Percentiles rank a stretch among this genome's conserved stretches.
Conservation (phyloP, 2,797 vertebrate species). For the Eulemur rubriventer region DNA sequence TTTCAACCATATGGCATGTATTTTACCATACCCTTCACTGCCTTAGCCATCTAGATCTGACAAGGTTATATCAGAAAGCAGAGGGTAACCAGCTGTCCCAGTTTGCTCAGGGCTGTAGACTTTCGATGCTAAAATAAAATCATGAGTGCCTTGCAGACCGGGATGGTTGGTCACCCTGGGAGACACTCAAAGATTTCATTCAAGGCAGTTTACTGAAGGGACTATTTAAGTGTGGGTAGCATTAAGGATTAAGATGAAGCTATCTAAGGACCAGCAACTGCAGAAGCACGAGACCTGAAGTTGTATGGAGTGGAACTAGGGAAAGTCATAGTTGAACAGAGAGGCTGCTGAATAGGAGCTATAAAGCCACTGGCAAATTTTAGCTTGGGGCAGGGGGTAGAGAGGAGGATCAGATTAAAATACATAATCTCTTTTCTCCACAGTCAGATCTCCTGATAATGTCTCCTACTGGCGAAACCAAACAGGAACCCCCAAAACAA, state of each 20-base stretch:
- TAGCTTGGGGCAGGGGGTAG: accelerated
- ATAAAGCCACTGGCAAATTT: not conserved
- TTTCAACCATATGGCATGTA: not conserved
- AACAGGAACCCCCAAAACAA: not conserved
- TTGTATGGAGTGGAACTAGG: not conserved
- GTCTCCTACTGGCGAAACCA: not conserved
- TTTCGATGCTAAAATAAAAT: not conserved
- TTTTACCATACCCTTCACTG: not conserved
- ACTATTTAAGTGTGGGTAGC: not conserved
- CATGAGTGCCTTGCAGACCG: not conserved
- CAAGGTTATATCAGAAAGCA: not conserved
- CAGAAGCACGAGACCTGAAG: not conserved
- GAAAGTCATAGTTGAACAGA: not conserved
- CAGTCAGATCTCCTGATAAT: not conserved
- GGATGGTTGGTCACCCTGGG: not conserved
- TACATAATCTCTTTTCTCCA: not conserved
- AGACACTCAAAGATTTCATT: not conserved
- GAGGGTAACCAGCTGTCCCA: not conserved
- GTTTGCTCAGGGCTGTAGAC: not conserved
- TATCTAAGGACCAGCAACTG: not conserved
- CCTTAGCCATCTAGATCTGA: not conserved
- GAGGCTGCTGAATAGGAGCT: not conserved
- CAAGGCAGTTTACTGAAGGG: not conserved
- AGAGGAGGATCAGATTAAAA: not conserved
- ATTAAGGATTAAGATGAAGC: not conserved